phyloP scores from a whole-genome alignment of 2,113 vertebrate genomes.

The Phylloscopus trochilus region DNA sequence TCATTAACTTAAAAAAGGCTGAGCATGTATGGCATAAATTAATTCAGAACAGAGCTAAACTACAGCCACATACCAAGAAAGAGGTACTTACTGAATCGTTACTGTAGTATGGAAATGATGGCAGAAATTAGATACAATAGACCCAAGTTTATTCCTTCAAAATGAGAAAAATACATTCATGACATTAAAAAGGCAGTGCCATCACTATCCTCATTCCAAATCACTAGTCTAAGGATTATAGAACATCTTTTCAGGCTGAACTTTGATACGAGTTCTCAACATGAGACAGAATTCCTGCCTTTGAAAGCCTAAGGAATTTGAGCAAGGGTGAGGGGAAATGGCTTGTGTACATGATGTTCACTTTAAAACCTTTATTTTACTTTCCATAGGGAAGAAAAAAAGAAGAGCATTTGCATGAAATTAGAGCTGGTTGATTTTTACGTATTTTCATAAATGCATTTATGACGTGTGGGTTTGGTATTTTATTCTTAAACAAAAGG shows the following conservation, averaged over 20 bases:
- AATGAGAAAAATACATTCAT: not conserved
- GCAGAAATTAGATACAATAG: not conserved
- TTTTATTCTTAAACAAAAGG: not conserved
- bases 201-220: not conserved
- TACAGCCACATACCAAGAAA: not conserved
- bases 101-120: not conserved
- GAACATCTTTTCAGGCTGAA: not conserved
- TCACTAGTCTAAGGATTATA: not conserved
- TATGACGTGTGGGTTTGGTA: accelerated
- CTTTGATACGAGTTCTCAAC: not conserved
- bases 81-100: not conserved
- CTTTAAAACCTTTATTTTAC: not conserved
- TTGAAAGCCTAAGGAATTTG: not conserved
- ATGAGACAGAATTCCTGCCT: not conserved
- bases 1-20: not conserved
- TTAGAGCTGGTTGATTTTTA: not conserved
- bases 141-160: not conserved
- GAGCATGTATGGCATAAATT: not conserved
- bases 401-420: not conserved
- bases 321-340: not conserved
- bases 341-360: not conserved
- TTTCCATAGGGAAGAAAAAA: not conserved
- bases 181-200: not conserved
- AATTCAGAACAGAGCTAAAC: constrained; percentile 33
- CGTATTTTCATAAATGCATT: not conserved